Conservation (phyloP, 2,797 vertebrate species). For the Glossophaga mutica region DNA sequence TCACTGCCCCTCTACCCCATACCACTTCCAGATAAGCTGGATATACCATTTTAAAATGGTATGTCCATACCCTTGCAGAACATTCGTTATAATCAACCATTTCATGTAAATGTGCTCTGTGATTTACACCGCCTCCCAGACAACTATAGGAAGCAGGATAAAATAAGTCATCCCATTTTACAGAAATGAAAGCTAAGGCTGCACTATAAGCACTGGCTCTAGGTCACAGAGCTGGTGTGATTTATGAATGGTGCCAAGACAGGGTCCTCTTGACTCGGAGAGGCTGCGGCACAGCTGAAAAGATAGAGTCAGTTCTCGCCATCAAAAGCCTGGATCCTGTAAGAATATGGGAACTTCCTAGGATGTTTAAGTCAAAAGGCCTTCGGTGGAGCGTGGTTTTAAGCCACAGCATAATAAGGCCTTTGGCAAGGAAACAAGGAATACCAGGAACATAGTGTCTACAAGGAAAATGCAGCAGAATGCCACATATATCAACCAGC, state of each 20-base stretch:
- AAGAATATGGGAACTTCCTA: conserved; percentile 47
- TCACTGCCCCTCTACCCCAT: neutral
- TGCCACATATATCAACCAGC: conserved; percentile 44
- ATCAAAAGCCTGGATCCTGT: neutral
- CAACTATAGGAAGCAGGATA: neutral
- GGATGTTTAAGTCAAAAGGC: conserved; percentile 36
- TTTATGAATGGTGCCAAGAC: neutral
- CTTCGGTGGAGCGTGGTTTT: conserved; percentile 48
- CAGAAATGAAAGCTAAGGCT: neutral
- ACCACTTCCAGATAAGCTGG: neutral
- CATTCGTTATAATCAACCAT: neutral
- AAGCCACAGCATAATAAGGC: neutral
- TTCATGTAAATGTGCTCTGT: neutral
- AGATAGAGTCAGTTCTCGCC: neutral
- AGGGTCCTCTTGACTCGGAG: neutral
- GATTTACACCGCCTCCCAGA: neutral
- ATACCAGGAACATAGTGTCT: conserved; percentile 34
- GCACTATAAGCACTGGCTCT: neutral
- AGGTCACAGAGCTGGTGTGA: neutral
- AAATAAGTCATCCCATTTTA: neutral
- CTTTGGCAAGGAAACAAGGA: conserved; percentile 20
- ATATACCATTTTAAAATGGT: neutral
- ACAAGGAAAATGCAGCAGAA: conserved; percentile 19
- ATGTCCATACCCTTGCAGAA: neutral
- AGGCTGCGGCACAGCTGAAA: neutral